Conservation (phyloP, 2,888 invertebrate genomes). For the Scaeva pyrastri region DNA sequence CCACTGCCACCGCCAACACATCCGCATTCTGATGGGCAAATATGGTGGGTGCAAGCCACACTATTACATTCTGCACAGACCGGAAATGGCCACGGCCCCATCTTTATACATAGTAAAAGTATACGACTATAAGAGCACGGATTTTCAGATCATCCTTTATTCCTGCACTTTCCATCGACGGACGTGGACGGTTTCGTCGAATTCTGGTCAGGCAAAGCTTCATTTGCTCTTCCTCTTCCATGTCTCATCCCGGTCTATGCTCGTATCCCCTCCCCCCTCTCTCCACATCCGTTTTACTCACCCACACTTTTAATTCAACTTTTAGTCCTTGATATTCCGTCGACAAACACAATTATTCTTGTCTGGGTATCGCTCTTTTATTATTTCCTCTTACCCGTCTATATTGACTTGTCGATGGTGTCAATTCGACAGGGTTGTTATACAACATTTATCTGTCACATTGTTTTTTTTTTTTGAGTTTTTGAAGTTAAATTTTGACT, state of each 20-base stretch:
- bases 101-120: conserved; percentile 11
- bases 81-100: conserved; percentile 59
- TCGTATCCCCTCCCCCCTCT: too few relatives aligned
- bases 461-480: too few relatives aligned
- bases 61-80: neutral
- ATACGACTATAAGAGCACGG: conserved; percentile 47
- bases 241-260: too few relatives aligned
- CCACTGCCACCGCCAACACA: neutral
- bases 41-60: too few relatives aligned
- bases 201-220: conserved; percentile 8
- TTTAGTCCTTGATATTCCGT: conserved; percentile 62
- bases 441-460: neutral
- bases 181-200: neutral
- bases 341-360: conserved; percentile 74
- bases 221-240: neutral
- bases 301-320: conserved; percentile 1
- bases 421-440: conserved; percentile 23
- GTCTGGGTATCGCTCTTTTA: conserved; percentile 61
- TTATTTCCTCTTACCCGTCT: conserved; percentile 48
- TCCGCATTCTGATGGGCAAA: too few relatives aligned
- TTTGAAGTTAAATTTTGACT: too few relatives aligned
- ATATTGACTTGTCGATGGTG: conserved; percentile 67
- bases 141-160: conserved; percentile 60
- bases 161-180: neutral
- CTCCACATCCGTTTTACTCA: neutral